phyloP scores from a whole-genome alignment of 2,797 vertebrate genomes.

The Leptoclinus maculatus region DNA sequence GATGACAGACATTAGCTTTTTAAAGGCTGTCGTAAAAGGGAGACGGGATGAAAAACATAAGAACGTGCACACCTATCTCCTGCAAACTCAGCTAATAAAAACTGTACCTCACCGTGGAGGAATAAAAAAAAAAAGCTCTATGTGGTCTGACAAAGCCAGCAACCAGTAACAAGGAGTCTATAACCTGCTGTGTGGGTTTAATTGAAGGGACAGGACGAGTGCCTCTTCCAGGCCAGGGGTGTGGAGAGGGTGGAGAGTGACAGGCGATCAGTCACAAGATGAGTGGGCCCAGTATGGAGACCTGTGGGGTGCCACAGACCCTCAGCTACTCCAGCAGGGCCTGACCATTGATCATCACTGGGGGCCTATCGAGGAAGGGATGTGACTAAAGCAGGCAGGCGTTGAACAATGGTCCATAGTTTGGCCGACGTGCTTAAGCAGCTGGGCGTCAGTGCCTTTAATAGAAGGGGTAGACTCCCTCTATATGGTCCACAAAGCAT shows the following conservation, averaged over 20 bases:
- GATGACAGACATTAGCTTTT: constrained; percentile 83
- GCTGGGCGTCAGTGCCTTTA: constrained; percentile 86
- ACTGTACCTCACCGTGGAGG: constrained; percentile 11
- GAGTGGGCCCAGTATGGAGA: constrained; percentile 80
- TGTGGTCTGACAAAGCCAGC: constrained; percentile 49
- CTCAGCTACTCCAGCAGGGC: constrained; percentile 67
- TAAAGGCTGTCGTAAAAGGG: constrained; percentile 78
- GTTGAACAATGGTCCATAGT: constrained; percentile 85
- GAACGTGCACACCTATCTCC: constrained; percentile 59
- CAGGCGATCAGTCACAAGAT: constrained; percentile 82
- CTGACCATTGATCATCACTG: constrained; percentile 82
- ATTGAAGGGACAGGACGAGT: constrained; percentile 71
- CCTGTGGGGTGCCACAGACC: constrained; percentile 79
- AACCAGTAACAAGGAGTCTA: constrained; percentile 53
- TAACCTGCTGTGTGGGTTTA: constrained; percentile 72
- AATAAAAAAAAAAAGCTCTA: constrained; percentile 13
- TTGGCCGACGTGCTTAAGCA: constrained; percentile 86
- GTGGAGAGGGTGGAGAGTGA: constrained; percentile 75
- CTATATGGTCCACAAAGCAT: constrained; percentile 83
- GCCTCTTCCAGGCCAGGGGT: constrained; percentile 77
- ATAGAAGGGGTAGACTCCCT: constrained; percentile 83
- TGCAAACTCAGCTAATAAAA: constrained; percentile 69
- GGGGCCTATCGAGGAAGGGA: constrained; percentile 81
- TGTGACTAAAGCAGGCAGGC: constrained; percentile 84
- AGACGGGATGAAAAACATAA: constrained; percentile 68